Evolutionary conservation across 2,113 vertebrate species (phyloP), one percentile per base, ranked within the genome.

Genomic region (Morone saxatilis): DNA sequence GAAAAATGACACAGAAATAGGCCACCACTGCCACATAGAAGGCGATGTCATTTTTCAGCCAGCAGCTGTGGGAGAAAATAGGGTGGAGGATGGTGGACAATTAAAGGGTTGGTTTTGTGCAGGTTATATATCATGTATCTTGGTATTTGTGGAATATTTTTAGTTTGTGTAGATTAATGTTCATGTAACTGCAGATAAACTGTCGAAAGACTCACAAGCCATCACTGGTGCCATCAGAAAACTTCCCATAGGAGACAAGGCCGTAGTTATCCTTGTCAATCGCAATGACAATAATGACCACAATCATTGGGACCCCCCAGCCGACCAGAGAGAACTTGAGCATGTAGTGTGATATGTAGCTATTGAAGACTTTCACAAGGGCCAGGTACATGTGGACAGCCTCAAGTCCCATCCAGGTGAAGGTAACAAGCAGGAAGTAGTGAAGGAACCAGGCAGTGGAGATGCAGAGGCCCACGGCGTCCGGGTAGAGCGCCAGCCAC

Each of bases 361-460:
- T 97, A 80, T 98, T 99, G 92, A 99, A 99, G 82, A 99, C 98
- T 94, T 99, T 98, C 62, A 99, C 97, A 0, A 99, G 95, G n/a
- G 97, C 97, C 84, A 98, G 79, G 89, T 99, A 99, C 98, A 99
- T 99, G 87, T 99, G 98, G 76, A 99, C 95, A 9, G 97, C 97
- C 95, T 99, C 98, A n/a, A 99, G 94, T 38, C 97, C 98, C 98
- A 99, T 99, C 98, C 98, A 99, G 25, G 98, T 98, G 92, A 99
- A 99, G 67, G 96, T 94, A 19, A 95, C 97, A 93, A 99, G 93
- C 48, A 99, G 96, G 85, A 99, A 98, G 95, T 99, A 99, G 87
- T 99, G 98, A 81, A 99, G 96, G 89, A 99, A 97, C 85, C 96
- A 97, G 84, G 97, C 98, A 4, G 97, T 97, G 71, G 97, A 96